Evolutionary conservation across 2,888 invertebrate genomes (phyloP), one percentile per base, ranked within the genome.

Genomic region (Latrodectus elegans): DNA sequence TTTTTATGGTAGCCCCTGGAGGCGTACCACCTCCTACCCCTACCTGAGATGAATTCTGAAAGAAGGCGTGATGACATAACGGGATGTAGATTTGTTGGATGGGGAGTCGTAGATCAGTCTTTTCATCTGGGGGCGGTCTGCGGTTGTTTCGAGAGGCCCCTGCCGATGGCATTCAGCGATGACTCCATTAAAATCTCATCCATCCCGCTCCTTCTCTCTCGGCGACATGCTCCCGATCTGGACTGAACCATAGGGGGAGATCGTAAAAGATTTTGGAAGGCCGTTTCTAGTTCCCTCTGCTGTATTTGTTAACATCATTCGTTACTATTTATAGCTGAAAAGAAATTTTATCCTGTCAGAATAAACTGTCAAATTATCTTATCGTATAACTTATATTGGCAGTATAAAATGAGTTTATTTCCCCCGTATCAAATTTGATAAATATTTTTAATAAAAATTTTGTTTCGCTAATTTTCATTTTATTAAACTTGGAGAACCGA

Each of bases 31-130:
- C 49, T 38, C 64, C 67, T 67, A 10, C 72, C 67, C 67, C 49
- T 65, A 64, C 53, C 64, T 38, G 38, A 38, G 38, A 38, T 38
- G 38, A 38, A 38, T 38, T 38, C 38, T 55, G 75, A 52, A 77
- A 78, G 71, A 80, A 86, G 86, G 81, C 86, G 86, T 87, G 86
- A 87, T 87, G 81, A 87, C 86, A 87, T 81, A 87, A 87, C 86
- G 86, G 86, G 86, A 87, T 87, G 86, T 87, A 87, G 86, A 81
- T 81, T 82, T 82, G 72, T 26, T n/a, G 52, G 82, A 49, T 38
- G 77, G 49, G 60, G 71, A 12, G 26, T 60, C 52, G 70, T 14
- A 38, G 38, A 38, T 38, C 38, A 38, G 38, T 73, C 15, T 15
- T 76, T 76, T 76, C 79, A 76, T 60, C 60, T 64, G 73, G 68